A percentile compares a stretch with the other conserved stretches of the same genome.
Evolutionary conservation across 1,140 invertebrate genomes (phyloP).

Genomic region (Drosophila bocqueti): DNA sequence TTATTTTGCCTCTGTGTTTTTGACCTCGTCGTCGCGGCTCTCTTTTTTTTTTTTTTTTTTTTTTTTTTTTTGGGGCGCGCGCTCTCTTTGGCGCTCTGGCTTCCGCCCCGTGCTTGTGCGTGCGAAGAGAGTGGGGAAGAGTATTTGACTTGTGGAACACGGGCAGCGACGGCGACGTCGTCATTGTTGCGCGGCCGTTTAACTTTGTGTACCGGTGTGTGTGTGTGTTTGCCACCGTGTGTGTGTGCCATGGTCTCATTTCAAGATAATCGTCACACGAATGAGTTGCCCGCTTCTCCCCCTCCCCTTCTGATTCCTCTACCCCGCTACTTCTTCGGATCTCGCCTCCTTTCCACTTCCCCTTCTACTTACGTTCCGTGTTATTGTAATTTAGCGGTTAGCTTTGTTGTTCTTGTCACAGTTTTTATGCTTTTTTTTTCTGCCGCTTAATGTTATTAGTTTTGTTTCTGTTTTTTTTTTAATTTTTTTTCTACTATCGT

Average conservation of each 20-base stretch:
- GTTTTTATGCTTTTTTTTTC: slow-evolving; percentile 51
- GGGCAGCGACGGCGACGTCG: slow-evolving; percentile 56
- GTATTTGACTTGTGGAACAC: slow-evolving; percentile 71
- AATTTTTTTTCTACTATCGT: not conserved
- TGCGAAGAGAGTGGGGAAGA: slow-evolving; percentile 8
- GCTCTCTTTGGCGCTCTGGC: slow-evolving; percentile 42
- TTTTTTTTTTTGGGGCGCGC: slow-evolving; percentile 2
- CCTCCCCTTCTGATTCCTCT: not conserved
- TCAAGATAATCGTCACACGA: slow-evolving; percentile 81
- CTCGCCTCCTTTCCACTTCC: slow-evolving; percentile 13
- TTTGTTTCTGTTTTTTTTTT: slow-evolving; percentile 15
- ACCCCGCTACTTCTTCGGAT: slow-evolving; percentile 23
- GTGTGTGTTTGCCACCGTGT: slow-evolving; percentile 6
- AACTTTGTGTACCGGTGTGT: slow-evolving; percentile 54
- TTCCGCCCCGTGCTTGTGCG: slow-evolving; percentile 71
- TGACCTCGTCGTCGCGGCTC: slow-evolving; percentile 66
- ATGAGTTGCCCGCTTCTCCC: slow-evolving; percentile 50
- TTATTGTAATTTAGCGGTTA: slow-evolving; percentile 79
- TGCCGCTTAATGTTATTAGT: slow-evolving; percentile 75
- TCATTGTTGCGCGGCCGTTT: slow-evolving; percentile 81
- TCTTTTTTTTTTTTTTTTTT: slow-evolving; percentile 34
- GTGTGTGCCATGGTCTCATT: slow-evolving; percentile 77
- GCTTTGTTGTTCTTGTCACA: slow-evolving; percentile 48
- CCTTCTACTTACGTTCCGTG: slow-evolving; percentile 25
- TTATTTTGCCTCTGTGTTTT: slow-evolving; percentile 68